Percentiles rank a stretch among this genome's conserved stretches.
These are phyloP conservation scores for Myotis brandtii DNA, from an alignment of 2,113 vertebrate genomes.

Conservation along the genomic window DNA sequence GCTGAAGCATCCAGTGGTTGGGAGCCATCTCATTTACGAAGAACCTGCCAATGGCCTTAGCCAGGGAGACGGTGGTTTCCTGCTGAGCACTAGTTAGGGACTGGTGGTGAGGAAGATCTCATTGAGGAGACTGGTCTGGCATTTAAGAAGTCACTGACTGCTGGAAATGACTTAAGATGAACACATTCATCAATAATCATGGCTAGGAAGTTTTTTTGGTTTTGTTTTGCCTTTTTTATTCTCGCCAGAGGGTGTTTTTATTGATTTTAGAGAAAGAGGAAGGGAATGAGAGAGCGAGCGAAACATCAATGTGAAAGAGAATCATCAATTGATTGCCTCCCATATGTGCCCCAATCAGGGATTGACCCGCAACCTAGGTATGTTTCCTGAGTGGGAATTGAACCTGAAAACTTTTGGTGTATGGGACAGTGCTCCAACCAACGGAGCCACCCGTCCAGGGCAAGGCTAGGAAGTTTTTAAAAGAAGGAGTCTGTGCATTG, in stretches of 20 bases:
- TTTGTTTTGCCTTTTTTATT: no score
- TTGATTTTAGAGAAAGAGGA: no score
- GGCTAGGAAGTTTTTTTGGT: neutral
- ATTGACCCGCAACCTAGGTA: no score
- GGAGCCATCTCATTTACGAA: neutral
- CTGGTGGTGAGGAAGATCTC: neutral
- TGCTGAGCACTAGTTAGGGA: neutral
- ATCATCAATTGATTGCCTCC: no score
- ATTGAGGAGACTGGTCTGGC: neutral
- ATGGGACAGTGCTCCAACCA: no score
- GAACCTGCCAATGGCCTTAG: neutral
- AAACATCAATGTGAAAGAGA: no score
- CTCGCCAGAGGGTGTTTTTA: no score
- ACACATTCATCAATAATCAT: neutral
- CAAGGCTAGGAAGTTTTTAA: neutral
- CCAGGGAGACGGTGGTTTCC: neutral
- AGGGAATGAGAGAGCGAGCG: no score
- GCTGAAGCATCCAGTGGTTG: neutral
- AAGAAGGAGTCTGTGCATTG: neutral
- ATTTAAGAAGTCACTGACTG: neutral
- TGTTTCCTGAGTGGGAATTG: no score
- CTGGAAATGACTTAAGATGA: neutral
- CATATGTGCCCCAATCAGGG: no score
- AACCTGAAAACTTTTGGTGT: no score
- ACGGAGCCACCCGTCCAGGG: no score